Conservation (phyloP, 2,113 vertebrate species). For the Scomber japonicus region DNA sequence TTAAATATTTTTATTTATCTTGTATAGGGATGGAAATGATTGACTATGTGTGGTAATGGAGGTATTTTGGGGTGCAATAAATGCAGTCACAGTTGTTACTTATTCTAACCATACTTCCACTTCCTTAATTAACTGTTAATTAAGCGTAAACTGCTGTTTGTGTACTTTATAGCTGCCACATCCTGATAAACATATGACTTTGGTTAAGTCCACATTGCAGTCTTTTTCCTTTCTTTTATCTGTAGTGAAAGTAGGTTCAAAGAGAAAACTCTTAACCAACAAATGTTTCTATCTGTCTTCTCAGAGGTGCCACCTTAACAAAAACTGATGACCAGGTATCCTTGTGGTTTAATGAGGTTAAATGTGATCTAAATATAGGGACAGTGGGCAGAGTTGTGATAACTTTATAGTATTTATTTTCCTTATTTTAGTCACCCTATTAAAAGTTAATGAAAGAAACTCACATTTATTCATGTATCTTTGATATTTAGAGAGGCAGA, state of each 20-base stretch:
- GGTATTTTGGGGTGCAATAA: neutral
- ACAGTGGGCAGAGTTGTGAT: no score
- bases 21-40: neutral
- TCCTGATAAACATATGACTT: conserved; percentile 19
- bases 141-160: neutral
- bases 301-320: neutral
- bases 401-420: no score
- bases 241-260: neutral
- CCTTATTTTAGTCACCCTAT: no score
- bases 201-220: conserved; percentile 1
- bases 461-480: neutral
- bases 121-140: neutral
- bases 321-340: neutral
- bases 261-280: neutral
- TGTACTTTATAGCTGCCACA: neutral
- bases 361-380: no score
- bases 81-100: neutral
- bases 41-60: neutral
- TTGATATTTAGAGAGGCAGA: neutral
- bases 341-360: no score
- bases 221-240: neutral
- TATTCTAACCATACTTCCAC: no score
- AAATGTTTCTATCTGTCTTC: neutral
- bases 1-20: neutral
- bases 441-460: neutral